Evolutionary conservation across 2,797 vertebrate genomes (phyloP), one percentile per base, ranked within the genome.

Genomic region (Platalea minor): DNA sequence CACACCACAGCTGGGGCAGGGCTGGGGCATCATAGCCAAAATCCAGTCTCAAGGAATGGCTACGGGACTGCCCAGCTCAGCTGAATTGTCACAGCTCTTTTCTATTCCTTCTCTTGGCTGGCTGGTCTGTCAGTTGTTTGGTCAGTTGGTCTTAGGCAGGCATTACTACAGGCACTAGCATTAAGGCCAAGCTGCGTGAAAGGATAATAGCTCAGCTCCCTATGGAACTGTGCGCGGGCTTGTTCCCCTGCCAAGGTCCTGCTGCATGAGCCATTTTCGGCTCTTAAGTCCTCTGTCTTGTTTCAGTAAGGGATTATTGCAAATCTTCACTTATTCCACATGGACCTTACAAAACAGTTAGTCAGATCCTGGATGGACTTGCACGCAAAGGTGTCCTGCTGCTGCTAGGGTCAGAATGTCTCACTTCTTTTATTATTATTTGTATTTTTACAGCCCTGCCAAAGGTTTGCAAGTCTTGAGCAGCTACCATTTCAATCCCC

Each of bases 401-500:
- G 51, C 75, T 95, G 68, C 83, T 87, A n/a, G 88, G 64, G 68
- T 89, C 65, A 61, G 56, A 83, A 88, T 80, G 64, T 89, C 88
- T 94, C 59, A 50, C 35, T 82, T 70, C 78, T 91, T 94, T 85
- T 82, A 60, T 59, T 65, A 17, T 41, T 94, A 91, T 83, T 88
- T 83, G 60, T 80, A 57, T 77, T 95, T 96, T 95, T 85, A 94
- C 86, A 96, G 59, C 63, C 50, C 84, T 91, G 94, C 73, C 76
- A 88, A 89, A 89, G 79, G 73, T 63, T 91, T 81, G 68, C 20
- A 75, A 89, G 82, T 88, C 78, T 94, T 84, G 50, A 94, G 73
- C 85, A 90, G 92, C 95, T 97, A 96, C 97, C 84, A 85, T 67
- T 91, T 94, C 96, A 88, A 43, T 73, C 92, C 10, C 2, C 60